Conservation (phyloP, 2,888 invertebrate genomes). For the Tachina fera region DNA sequence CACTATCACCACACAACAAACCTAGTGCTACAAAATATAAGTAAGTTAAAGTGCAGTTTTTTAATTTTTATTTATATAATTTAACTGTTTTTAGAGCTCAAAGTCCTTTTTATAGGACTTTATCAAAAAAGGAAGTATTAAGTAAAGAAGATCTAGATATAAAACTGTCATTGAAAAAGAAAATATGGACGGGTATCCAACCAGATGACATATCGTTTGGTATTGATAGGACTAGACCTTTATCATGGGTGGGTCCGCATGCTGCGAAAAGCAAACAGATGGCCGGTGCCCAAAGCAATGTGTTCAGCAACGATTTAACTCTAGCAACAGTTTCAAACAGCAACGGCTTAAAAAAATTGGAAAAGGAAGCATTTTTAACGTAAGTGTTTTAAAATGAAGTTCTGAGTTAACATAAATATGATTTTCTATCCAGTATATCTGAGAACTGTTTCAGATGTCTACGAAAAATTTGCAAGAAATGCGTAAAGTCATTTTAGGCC, state of each 20-base stretch:
- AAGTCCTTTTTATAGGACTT: conserved; percentile 39
- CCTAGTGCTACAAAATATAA: conserved; percentile 74
- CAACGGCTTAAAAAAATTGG: conserved; percentile 7
- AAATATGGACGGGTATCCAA: conserved; percentile 88
- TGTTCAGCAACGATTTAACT: conserved; percentile 3
- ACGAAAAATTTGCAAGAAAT: no score
- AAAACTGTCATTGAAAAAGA: conserved; percentile 88
- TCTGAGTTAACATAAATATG: no score
- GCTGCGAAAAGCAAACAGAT: conserved; percentile 49
- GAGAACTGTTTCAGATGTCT: no score
- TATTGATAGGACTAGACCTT: conserved; percentile 81
- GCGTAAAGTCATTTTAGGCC: no score
- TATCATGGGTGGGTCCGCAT: conserved; percentile 88
- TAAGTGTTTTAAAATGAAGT: conserved; percentile 75
- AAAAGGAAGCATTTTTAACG: conserved; percentile 86
- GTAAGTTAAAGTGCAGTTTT: conserved; percentile 64
- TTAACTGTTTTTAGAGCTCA: not conserved
- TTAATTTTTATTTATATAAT: conserved; percentile 9
- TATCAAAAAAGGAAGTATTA: conserved; percentile 55
- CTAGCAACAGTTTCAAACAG: not conserved
- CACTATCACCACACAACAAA: conserved; percentile 63
- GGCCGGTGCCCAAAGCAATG: not conserved
- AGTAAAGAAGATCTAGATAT: conserved; percentile 84
- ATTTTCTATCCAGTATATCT: no score
- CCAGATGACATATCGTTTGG: conserved; percentile 77